A percentile compares a stretch with the other conserved stretches of the same genome.
These are phyloP conservation scores for Melanostoma scalare DNA, from an alignment of 2,888 invertebrate genomes.

Conservation along the genomic window DNA sequence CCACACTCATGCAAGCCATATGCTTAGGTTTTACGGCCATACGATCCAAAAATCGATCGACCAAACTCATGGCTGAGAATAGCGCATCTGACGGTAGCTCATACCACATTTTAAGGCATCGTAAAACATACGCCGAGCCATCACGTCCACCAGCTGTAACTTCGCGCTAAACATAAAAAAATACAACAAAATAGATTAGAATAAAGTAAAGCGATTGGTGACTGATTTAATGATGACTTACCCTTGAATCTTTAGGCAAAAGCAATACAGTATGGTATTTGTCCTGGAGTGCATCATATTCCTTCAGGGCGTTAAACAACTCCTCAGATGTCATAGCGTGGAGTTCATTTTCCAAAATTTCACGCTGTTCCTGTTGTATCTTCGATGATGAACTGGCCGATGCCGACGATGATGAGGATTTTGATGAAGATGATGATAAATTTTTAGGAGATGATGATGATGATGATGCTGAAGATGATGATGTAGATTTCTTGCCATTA, in stretches of 20 bases:
- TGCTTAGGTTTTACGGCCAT: conserved; percentile 92
- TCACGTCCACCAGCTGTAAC: conserved; percentile 90
- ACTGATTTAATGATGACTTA: conserved; percentile 78
- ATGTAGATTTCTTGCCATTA: conserved; percentile 74
- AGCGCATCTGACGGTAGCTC: conserved; percentile 91
- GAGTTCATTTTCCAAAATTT: conserved; percentile 78
- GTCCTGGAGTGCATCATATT: conserved; percentile 87
- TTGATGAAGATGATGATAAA: conserved; percentile 46
- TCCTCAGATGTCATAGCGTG: conserved; percentile 80
- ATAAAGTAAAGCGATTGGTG: neutral
- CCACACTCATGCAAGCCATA: conserved; percentile 93
- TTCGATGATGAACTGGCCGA: conserved; percentile 54
- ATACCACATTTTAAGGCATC: conserved; percentile 93
- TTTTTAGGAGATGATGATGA: conserved; percentile 38
- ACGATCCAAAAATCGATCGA: conserved; percentile 91
- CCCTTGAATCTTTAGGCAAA: conserved; percentile 86
- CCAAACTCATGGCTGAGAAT: conserved; percentile 89
- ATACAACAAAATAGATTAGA: conserved; percentile 6
- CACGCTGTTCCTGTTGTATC: conserved; percentile 71
- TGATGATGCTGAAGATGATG: conserved; percentile 64
- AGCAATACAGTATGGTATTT: conserved; percentile 88
- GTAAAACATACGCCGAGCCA: conserved; percentile 90
- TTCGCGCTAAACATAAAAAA: conserved; percentile 83
- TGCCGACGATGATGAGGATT: conserved; percentile 42
- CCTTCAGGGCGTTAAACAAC: conserved; percentile 85